Conservation (phyloP, 1,140 invertebrate genomes). For the Pogonognathellus flavescens region DNA sequence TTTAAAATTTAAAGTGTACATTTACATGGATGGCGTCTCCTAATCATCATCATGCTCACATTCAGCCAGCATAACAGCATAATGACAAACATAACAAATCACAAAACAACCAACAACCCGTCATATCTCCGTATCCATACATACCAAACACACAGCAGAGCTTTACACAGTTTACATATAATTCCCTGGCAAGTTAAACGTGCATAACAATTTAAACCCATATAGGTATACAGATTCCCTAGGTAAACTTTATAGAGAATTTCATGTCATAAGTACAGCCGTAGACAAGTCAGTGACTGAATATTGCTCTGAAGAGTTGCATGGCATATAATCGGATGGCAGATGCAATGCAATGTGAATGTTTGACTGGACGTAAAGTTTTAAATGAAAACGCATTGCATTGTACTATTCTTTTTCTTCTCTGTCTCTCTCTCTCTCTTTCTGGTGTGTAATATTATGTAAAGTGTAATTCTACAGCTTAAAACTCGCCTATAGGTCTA, state of each 20-base stretch:
- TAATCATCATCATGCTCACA: conserved; percentile 48
- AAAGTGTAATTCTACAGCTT: no score
- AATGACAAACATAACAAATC: conserved; percentile 47
- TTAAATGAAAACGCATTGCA: not conserved
- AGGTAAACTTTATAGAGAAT: no score
- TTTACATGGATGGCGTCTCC: conserved; percentile 42
- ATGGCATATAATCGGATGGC: not conserved
- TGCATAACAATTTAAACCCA: no score
- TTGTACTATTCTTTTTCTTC: no score
- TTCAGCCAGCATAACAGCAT: conserved; percentile 42
- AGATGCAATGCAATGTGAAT: not conserved
- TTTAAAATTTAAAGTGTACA: conserved; percentile 47
- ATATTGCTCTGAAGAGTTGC: not conserved
- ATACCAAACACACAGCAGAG: not conserved
- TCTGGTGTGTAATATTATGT: no score
- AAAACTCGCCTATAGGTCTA: no score
- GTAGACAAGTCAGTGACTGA: not conserved
- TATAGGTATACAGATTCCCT: no score
- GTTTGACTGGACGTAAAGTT: not conserved
- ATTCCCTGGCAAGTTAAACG: no score
- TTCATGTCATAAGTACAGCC: not conserved
- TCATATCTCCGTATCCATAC: conserved; percentile 30
- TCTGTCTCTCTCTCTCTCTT: no score
- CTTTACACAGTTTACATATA: no score
- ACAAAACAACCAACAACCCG: conserved; percentile 30